These are phyloP conservation scores for Andrena bucephala DNA, from an alignment of 2,888 invertebrate genomes.

Conservation along the genomic window DNA sequence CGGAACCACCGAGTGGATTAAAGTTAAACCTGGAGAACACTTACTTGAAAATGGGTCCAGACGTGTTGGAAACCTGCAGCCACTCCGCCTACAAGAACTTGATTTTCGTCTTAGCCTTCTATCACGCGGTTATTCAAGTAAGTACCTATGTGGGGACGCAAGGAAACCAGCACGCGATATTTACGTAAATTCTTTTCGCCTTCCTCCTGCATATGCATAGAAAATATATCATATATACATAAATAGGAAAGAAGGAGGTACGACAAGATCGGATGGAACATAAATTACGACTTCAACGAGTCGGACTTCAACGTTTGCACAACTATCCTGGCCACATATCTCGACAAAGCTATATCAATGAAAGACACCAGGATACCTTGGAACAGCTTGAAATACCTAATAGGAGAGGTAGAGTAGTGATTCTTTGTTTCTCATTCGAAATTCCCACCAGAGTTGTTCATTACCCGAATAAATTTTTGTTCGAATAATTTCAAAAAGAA, in stretches of 20 bases:
- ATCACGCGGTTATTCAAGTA: constrained; percentile 96
- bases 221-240: neutral
- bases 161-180: too few relatives aligned
- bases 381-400: constrained; percentile 95
- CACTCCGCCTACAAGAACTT: constrained; percentile 93
- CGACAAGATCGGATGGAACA: constrained; percentile 98
- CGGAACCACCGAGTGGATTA: constrained; percentile 96
- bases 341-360: constrained; percentile 89
- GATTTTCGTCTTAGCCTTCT: constrained; percentile 95
- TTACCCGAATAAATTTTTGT: too few relatives aligned
- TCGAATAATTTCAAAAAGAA: too few relatives aligned
- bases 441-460: neutral
- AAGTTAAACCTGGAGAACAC: constrained; percentile 95
- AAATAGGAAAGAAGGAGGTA: constrained; percentile 93
- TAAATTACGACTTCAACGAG: constrained; percentile 96
- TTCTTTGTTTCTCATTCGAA: neutral
- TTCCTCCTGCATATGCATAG: too few relatives aligned
- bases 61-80: constrained; percentile 90
- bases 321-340: constrained; percentile 93
- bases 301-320: constrained; percentile 96
- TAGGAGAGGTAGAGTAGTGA: constrained; percentile 91
- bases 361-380: constrained; percentile 91
- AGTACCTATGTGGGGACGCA: constrained; percentile 35
- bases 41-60: constrained; percentile 93
- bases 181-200: too few relatives aligned